Conservation (phyloP, 2,113 vertebrate genomes). For the Colossoma macropomum region DNA sequence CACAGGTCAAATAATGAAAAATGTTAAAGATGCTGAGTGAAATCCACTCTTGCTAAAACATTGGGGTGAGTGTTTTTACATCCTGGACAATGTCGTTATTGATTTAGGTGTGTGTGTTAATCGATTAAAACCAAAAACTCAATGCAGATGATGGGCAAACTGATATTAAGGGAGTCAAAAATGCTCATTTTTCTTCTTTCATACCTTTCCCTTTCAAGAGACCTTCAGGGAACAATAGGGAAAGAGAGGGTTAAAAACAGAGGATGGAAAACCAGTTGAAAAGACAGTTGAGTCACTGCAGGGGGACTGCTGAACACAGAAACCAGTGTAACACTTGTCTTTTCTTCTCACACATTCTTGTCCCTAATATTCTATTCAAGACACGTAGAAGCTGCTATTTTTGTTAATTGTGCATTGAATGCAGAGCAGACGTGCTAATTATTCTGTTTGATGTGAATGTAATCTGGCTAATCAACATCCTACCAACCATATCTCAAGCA, state of each 20-base stretch:
- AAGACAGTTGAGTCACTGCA: conserved; percentile 29
- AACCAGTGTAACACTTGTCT: neutral
- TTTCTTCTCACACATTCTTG: neutral
- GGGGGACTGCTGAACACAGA: conserved; percentile 16
- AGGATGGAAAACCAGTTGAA: conserved; percentile 20
- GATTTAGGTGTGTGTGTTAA: conserved; percentile 44
- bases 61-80: neutral
- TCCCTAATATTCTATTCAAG: neutral
- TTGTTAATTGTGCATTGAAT: neutral
- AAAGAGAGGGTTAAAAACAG: conserved; percentile 71
- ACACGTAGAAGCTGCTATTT: neutral
- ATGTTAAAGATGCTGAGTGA: neutral
- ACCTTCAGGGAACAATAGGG: conserved; percentile 76
- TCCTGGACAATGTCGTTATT: neutral
- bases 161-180: conserved; percentile 24
- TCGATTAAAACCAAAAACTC: conserved; percentile 59
- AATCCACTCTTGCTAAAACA: neutral
- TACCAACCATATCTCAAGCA: neutral
- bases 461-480: conserved; percentile 2
- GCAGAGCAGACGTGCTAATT: neutral
- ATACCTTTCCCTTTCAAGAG: conserved; percentile 83
- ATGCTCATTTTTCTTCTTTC: conserved; percentile 53
- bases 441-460: neutral
- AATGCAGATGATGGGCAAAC: conserved; percentile 44
- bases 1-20: neutral